These are phyloP conservation scores for Globia sparganii DNA, from an alignment of 2,888 invertebrate genomes.

Conservation along the genomic window DNA sequence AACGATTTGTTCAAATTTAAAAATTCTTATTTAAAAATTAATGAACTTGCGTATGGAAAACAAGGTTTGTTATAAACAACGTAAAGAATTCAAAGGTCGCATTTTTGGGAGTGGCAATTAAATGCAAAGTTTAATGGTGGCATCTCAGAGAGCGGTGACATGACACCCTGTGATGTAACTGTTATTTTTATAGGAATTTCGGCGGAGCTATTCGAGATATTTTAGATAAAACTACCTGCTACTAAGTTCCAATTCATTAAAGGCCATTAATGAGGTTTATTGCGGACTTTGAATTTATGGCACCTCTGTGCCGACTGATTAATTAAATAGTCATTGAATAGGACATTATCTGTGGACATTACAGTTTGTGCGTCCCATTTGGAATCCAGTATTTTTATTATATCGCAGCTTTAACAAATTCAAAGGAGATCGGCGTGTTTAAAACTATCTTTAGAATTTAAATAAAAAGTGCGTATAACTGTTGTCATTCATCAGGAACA, in stretches of 20 bases:
- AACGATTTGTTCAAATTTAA: conserved; percentile 35
- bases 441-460: conserved; percentile 56
- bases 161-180: conserved; percentile 74
- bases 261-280: conserved; percentile 86
- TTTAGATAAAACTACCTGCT: conserved; percentile 85
- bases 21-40: conserved; percentile 28
- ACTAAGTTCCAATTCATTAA: conserved; percentile 88
- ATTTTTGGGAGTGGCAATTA: conserved; percentile 78
- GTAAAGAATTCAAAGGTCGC: conserved; percentile 67
- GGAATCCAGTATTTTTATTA: conserved; percentile 71
- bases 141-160: conserved; percentile 68
- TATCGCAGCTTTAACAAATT: conserved; percentile 58
- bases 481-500: conserved; percentile 37
- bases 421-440: conserved; percentile 58
- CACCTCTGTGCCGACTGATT: conserved; percentile 77
- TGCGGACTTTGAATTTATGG: conserved; percentile 82
- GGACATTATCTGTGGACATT: conserved; percentile 74
- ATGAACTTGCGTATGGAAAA: conserved; percentile 31
- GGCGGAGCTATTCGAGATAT: conserved; percentile 72
- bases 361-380: conserved; percentile 66
- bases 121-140: conserved; percentile 79
- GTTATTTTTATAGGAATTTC: conserved; percentile 82
- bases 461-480: conserved; percentile 52
- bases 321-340: conserved; percentile 84
- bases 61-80: conserved; percentile 35